Evolutionary conservation across 2,888 invertebrate genomes (phyloP), one percentile per base, ranked within the genome.

Genomic region (Acronicta aceris): DNA sequence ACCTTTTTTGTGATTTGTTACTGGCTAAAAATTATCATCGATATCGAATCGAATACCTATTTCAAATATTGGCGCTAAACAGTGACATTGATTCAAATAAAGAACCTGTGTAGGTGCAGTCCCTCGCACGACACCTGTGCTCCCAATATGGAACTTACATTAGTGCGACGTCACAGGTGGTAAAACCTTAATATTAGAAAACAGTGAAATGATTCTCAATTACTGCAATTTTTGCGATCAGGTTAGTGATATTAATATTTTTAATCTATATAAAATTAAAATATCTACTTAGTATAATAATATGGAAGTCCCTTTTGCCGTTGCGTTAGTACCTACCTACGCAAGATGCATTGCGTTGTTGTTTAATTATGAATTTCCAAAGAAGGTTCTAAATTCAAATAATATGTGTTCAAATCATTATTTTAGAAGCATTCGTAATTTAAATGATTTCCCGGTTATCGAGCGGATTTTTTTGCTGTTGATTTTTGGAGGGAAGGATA

Each of bases 171-270:
- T 51, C 68, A 68, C 43, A 45, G 9, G 10, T 41, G 45, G 16
- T 17, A 42, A 43, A 55, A 47, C 50, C 68, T 46, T 38, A 8
- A 46, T 49, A 15, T 43, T 53, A 12, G 8, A 21, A 46, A 46
- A 47, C 13, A 54, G 68, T 68, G 64, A 49, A 53, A 68, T 68
- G 68, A 21, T 68, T 41, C 42, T 59, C 13, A 64, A 55, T 43
- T 51, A n/a, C 16, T 58, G 16, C n/a, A 47, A 55, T n/a, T 54
- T 43, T 51, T 54, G 38, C 13, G 25, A 17, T 6, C 59, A 64
- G 68, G 68, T 68, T 5, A 52, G 68, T 59, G 8, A 36, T 43
- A 46, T 17, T n/a, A 0, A 25, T 25, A 16, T 47, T 36, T 55
- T 15, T 15, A n/a, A 38, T 38, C n/a, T 2, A 6, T 38, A 38